Evolutionary conservation across 2,888 invertebrate species (phyloP).

Genomic region (Dorcus hopei): DNA sequence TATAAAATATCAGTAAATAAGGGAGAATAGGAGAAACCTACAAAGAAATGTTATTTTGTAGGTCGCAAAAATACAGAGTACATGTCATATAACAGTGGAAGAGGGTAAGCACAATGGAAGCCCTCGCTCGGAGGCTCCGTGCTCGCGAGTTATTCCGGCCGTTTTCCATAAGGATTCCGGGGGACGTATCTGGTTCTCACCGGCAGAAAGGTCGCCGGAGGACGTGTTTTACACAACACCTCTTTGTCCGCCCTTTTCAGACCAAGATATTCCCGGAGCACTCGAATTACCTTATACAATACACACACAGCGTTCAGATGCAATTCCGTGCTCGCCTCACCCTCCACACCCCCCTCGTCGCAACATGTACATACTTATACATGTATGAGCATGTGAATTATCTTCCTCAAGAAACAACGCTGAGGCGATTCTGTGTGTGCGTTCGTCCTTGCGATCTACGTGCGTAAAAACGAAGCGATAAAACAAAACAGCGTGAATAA

Average conservation of each 20-base stretch:
- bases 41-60: no score
- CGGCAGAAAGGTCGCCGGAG: background rate
- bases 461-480: no score
- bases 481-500: background rate
- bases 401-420: background rate
- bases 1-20: no score
- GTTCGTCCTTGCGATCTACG: background rate
- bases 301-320: background rate
- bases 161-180: no score
- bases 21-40: no score
- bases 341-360: background rate
- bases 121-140: no score
- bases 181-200: background rate
- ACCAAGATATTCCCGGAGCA: slow-evolving; percentile 1
- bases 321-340: background rate
- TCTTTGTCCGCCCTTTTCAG: slow-evolving; percentile 1
- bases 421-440: background rate
- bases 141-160: no score
- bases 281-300: slow-evolving; percentile 1
- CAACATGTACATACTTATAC: background rate
- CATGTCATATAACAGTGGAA: no score
- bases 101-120: no score
- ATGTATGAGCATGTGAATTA: background rate
- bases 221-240: slow-evolving; percentile 3
- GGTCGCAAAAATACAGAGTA: no score